A percentile compares a stretch with the other conserved stretches of the same genome.
Evolutionary conservation across 1,140 invertebrate species (phyloP).

Genomic region (Campoletis sonorensis): DNA sequence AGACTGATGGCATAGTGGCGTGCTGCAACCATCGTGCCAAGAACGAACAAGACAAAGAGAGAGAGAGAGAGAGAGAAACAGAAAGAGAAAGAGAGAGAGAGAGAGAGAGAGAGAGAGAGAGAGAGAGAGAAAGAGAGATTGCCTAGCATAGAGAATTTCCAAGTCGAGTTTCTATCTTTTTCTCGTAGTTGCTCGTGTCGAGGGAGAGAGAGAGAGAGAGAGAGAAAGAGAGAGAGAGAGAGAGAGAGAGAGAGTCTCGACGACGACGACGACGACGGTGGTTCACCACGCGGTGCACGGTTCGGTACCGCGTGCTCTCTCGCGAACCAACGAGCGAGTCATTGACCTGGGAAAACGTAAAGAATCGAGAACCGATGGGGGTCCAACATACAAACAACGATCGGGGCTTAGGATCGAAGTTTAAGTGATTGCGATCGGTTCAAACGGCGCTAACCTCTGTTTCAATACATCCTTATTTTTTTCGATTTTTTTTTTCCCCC

Average conservation of each 20-base stretch:
- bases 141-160: constrained; percentile 5
- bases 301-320: constrained; percentile 43
- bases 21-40: constrained; percentile 5
- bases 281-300: constrained; percentile 49
- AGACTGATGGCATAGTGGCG: constrained; percentile 44
- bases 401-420: not conserved
- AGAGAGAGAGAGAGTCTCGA: constrained; percentile 39
- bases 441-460: too few relatives aligned
- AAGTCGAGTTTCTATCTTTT: constrained; percentile 4
- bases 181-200: constrained; percentile 55
- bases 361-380: constrained; percentile 52
- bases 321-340: constrained; percentile 56
- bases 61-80: not conserved
- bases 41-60: not conserved
- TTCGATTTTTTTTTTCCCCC: too few relatives aligned
- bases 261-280: too few relatives aligned
- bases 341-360: constrained; percentile 65
- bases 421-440: constrained; percentile 46
- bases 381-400: constrained; percentile 33
- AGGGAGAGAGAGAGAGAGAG: not conserved
- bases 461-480: too few relatives aligned
- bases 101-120: too few relatives aligned
- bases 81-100: not conserved
- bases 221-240: not conserved
- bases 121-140: too few relatives aligned